These are phyloP conservation scores for Trisateles emortualis DNA, from an alignment of 2,888 invertebrate genomes.

Conservation along the genomic window DNA sequence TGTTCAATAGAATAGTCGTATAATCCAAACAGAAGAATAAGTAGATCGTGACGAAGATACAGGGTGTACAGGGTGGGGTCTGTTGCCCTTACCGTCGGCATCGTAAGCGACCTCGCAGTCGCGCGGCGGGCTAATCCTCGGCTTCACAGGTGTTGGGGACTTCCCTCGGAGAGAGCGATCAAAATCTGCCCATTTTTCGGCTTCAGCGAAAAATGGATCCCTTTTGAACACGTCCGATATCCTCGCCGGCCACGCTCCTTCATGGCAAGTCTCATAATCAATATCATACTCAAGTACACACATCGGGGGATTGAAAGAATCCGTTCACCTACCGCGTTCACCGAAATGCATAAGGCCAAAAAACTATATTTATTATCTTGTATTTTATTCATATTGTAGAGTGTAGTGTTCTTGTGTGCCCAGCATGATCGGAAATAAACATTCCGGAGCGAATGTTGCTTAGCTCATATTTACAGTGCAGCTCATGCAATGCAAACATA, in stretches of 20 bases:
- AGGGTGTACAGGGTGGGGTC: slow-evolving; percentile 68
- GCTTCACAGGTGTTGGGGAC: slow-evolving; percentile 91
- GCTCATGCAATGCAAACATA: slow-evolving; percentile 80
- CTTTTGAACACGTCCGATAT: slow-evolving; percentile 82
- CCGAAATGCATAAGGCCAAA: slow-evolving; percentile 24
- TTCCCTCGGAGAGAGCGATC: slow-evolving; percentile 87
- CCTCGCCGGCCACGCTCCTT: slow-evolving; percentile 80
- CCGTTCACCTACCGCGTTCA: slow-evolving; percentile 38
- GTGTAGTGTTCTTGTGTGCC: slow-evolving; percentile 76
- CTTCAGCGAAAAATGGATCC: slow-evolving; percentile 85
- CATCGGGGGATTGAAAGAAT: slow-evolving; percentile 41
- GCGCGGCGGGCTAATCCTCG: slow-evolving; percentile 89
- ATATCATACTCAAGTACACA: slow-evolving; percentile 62
- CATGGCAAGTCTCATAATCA: slow-evolving; percentile 81
- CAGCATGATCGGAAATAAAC: slow-evolving; percentile 52
- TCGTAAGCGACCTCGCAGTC: slow-evolving; percentile 91
- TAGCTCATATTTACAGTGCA: slow-evolving; percentile 81
- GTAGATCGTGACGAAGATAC: slow-evolving; percentile 77
- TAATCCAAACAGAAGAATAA: slow-evolving; percentile 42
- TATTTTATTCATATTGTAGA: slow-evolving; percentile 52
- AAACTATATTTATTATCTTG: slow-evolving; percentile 17
- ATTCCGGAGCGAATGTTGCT: slow-evolving; percentile 65
- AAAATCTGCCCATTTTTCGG: slow-evolving; percentile 84
- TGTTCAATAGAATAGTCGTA: slow-evolving; percentile 23
- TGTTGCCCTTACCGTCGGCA: slow-evolving; percentile 90